A percentile compares a stretch with the other conserved stretches of the same genome.
phyloP scores from a whole-genome alignment of 2,113 vertebrate genomes.

The Anguilla japonica region DNA sequence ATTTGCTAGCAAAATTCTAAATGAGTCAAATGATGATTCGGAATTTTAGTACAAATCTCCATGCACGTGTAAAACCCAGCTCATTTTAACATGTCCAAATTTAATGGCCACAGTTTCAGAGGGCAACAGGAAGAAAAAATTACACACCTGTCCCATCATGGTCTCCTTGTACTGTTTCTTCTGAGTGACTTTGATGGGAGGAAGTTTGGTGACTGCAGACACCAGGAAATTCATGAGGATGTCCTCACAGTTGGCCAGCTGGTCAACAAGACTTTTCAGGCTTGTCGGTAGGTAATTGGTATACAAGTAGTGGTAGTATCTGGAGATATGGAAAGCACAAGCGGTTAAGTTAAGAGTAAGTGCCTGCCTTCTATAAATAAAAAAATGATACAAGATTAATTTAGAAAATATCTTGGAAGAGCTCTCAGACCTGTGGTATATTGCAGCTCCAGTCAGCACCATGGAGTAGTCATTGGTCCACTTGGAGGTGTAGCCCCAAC shows the following conservation, averaged over 20 bases:
- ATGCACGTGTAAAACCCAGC: not conserved
- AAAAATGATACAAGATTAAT: not conserved
- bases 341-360: not conserved
- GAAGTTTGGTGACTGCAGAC: conserved; percentile 94
- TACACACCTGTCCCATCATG: conserved; percentile 96
- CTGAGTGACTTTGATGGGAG: conserved; percentile 98
- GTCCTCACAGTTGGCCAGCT: conserved; percentile 99
- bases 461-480: conserved; percentile 99
- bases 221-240: conserved; percentile 99
- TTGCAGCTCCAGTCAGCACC: conserved; percentile 98
- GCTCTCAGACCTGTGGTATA: conserved; percentile 89
- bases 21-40: no score
- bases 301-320: conserved; percentile 99
- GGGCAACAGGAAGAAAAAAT: not conserved
- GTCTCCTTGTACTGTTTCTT: conserved; percentile 99
- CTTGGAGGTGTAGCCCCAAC: conserved; percentile 98
- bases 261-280: conserved; percentile 94
- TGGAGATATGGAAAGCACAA: conserved; percentile 46
- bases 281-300: conserved; percentile 93
- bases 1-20: no score
- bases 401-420: conserved; percentile 45
- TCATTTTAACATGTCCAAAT: not conserved
- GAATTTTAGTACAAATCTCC: not conserved
- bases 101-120: not conserved
- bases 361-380: not conserved